These are phyloP conservation scores for Tachuris rubrigastra DNA, from an alignment of 2,113 vertebrate genomes.

Conservation along the genomic window DNA sequence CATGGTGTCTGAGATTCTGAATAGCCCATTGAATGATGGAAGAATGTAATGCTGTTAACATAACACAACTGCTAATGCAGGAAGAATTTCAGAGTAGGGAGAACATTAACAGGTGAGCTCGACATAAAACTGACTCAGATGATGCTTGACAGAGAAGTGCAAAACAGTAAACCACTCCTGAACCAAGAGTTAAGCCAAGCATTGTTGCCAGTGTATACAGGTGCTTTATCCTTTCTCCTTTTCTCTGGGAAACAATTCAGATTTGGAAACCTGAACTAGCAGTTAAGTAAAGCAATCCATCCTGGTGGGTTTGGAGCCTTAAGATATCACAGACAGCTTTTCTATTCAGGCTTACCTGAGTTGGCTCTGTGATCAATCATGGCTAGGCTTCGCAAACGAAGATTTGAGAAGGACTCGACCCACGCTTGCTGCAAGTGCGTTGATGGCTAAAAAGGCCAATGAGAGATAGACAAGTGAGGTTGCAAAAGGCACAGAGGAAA, in stretches of 20 bases:
- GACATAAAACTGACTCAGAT: neutral
- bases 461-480: too few species aligned
- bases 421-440: too few species aligned
- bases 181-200: neutral
- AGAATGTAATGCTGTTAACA: neutral
- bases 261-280: neutral
- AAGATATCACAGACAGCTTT: neutral
- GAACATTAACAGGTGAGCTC: neutral
- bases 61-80: neutral
- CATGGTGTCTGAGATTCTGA: neutral
- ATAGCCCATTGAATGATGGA: neutral
- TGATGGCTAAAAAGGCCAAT: too few species aligned
- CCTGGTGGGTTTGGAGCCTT: neutral
- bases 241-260: neutral
- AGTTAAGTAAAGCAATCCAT: neutral
- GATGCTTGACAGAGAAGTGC: neutral
- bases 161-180: neutral
- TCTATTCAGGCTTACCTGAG: neutral
- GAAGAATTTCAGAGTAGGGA: neutral
- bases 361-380: too few species aligned
- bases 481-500: too few species aligned
- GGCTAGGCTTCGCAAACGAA: too few species aligned
- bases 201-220: neutral
- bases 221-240: neutral
- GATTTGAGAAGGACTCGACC: too few species aligned